Percentiles rank a stretch among this genome's conserved stretches.
Evolutionary conservation across 35 echinoderm and acorn worm species (phyloP).

Genomic region (Apostichopus californicus): DNA sequence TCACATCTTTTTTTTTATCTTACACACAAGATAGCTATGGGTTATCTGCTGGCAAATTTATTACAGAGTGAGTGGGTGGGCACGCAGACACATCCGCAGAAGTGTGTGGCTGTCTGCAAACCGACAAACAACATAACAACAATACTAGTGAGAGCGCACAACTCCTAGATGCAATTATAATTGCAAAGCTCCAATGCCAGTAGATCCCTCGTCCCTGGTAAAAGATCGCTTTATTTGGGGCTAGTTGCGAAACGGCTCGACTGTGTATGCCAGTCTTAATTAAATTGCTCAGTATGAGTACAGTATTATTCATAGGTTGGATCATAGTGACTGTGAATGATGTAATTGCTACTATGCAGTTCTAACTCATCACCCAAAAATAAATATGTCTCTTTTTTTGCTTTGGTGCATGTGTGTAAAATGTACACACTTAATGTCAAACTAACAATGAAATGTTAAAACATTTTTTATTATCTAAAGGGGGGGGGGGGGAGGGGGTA

Average conservation of each 20-base stretch:
- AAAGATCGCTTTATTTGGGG: not conserved
- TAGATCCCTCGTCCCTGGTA: conserved; percentile 3
- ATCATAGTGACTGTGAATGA: not conserved
- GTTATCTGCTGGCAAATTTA: not conserved
- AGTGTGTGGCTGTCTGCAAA: not conserved
- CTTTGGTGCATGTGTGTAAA: too few species aligned
- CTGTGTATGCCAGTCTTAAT: not conserved
- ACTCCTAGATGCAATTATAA: conserved; percentile 23
- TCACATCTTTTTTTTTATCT: too few species aligned
- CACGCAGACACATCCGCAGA: not conserved
- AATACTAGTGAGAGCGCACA: not conserved
- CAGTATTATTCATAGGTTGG: not conserved
- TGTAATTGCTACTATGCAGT: not conserved
- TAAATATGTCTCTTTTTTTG: too few species aligned
- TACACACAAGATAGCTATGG: not conserved
- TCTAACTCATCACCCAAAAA: too few species aligned
- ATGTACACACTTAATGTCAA: too few species aligned
- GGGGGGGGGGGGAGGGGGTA: too few species aligned
- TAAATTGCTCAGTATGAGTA: not conserved
- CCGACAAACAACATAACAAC: not conserved
- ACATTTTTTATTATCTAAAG: too few species aligned
- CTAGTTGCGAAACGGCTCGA: not conserved
- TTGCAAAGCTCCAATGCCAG: not conserved
- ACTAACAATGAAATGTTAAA: too few species aligned
- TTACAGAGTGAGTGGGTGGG: conserved; percentile 8